These are phyloP conservation scores for Anoncus sp. DNA, from an alignment of 2,888 invertebrate genomes.

Conservation along the genomic window DNA sequence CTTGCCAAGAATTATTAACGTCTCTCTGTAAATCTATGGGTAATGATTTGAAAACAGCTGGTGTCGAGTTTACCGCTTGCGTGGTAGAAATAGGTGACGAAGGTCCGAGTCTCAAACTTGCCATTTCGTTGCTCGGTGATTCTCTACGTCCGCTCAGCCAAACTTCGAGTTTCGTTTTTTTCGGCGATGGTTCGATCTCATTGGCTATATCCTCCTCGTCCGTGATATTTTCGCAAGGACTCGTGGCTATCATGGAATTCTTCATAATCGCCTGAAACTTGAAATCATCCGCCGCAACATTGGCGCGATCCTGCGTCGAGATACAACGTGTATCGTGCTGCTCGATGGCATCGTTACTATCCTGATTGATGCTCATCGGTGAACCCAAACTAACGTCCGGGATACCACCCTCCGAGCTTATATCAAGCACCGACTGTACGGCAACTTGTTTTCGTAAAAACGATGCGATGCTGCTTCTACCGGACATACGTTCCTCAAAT, in stretches of 20 bases:
- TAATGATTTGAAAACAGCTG: slow-evolving; percentile 88
- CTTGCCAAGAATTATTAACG: slow-evolving; percentile 82
- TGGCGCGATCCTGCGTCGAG: too few relatives aligned
- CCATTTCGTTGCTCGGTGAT: slow-evolving; percentile 81
- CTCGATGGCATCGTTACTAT: slow-evolving; percentile 77
- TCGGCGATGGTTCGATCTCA: slow-evolving; percentile 91
- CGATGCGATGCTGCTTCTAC: slow-evolving; percentile 89
- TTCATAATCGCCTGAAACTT: not conserved
- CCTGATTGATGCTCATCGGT: slow-evolving; percentile 80
- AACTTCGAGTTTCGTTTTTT: slow-evolving; percentile 86
- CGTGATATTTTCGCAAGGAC: slow-evolving; percentile 63
- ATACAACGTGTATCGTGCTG: too few relatives aligned
- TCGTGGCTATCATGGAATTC: slow-evolving; percentile 52
- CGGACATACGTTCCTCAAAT: slow-evolving; percentile 89
- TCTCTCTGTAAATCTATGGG: slow-evolving; percentile 90
- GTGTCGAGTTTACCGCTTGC: slow-evolving; percentile 85
- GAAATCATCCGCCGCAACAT: slow-evolving; percentile 42
- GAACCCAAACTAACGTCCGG: slow-evolving; percentile 83
- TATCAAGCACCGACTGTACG: slow-evolving; percentile 88
- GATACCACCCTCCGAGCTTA: slow-evolving; percentile 77
- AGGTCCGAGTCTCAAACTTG: slow-evolving; percentile 77
- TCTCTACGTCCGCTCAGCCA: slow-evolving; percentile 84
- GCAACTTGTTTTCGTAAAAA: slow-evolving; percentile 91
- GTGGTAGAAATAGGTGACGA: slow-evolving; percentile 77
- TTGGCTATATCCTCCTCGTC: slow-evolving; percentile 76